These are phyloP conservation scores for Prunella himalayana DNA, from an alignment of 2,113 vertebrate species.

Conservation along the genomic window DNA sequence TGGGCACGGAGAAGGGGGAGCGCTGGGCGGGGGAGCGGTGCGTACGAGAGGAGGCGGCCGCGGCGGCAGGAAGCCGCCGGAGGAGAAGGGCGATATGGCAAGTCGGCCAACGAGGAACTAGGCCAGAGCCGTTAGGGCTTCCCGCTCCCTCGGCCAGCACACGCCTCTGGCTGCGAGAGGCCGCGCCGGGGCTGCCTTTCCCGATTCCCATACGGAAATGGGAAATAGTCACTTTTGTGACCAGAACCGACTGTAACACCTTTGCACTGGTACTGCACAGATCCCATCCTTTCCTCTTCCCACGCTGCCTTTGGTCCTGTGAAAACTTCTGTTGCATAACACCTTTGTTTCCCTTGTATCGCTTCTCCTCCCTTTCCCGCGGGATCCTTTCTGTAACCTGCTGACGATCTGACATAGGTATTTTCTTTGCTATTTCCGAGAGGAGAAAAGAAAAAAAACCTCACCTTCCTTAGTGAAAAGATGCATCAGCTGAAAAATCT, in stretches of 20 bases:
- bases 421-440: not conserved
- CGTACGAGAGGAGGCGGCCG: not conserved
- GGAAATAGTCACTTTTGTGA: rapidly evolving
- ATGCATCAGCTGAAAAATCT: not conserved
- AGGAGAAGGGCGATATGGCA: not conserved
- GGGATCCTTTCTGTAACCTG: not conserved
- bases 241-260: not conserved
- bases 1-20: not conserved
- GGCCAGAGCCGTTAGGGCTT: not conserved
- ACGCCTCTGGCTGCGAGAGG: not conserved
- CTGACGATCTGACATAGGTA: not conserved
- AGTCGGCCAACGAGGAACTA: not conserved
- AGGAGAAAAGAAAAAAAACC: not conserved
- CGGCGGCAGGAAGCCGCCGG: not conserved
- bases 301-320: not conserved
- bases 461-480: not conserved
- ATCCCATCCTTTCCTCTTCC: not conserved
- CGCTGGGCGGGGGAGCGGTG: not conserved
- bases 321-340: not conserved
- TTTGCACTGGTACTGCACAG: rapidly evolving
- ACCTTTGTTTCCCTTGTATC: not conserved
- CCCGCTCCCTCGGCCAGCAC: not conserved
- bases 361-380: not conserved
- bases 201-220: rapidly evolving
- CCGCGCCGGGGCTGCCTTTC: not conserved